Conservation (phyloP, 2,797 vertebrate genomes). For the Synanceia verrucosa region DNA sequence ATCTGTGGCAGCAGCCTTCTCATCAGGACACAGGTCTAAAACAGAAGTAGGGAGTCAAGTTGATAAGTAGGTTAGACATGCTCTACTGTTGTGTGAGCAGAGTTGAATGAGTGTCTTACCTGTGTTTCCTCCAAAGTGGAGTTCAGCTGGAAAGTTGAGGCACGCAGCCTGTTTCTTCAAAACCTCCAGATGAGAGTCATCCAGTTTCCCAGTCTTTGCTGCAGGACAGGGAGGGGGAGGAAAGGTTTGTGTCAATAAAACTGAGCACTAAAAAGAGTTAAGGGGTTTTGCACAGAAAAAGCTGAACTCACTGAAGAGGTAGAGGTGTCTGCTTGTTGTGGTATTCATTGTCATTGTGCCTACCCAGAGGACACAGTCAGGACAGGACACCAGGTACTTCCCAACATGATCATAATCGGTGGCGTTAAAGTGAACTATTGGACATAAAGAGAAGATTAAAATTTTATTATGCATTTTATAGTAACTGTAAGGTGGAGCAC, state of each 20-base stretch:
- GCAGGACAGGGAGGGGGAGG: not conserved
- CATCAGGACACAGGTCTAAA: conserved; percentile 51
- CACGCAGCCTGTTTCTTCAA: conserved; percentile 60
- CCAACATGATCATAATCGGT: not conserved
- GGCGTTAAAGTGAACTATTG: conserved; percentile 37
- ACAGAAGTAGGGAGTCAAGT: conserved; percentile 6
- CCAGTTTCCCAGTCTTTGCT: conserved; percentile 50
- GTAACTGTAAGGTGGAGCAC: too few species aligned
- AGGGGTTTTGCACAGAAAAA: not conserved
- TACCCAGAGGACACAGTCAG: conserved; percentile 51
- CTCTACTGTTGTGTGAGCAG: not conserved
- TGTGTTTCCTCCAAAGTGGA: conserved; percentile 20
- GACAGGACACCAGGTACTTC: conserved; percentile 39
- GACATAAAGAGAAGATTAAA: not conserved
- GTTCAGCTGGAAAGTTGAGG: conserved; percentile 32
- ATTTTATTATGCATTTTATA: not conserved
- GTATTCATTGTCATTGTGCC: not conserved
- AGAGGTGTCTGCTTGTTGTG: conserved; percentile 18
- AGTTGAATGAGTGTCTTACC: conserved; percentile 12
- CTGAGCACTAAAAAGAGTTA: not conserved
- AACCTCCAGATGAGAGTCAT: conserved; percentile 20
- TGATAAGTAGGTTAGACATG: not conserved
- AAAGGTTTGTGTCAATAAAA: not conserved
- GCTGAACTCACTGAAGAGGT: conserved; percentile 55
- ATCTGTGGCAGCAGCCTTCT: not conserved